Conservation (phyloP, 2,888 invertebrate genomes). For the Drosophila pegasa region DNA sequence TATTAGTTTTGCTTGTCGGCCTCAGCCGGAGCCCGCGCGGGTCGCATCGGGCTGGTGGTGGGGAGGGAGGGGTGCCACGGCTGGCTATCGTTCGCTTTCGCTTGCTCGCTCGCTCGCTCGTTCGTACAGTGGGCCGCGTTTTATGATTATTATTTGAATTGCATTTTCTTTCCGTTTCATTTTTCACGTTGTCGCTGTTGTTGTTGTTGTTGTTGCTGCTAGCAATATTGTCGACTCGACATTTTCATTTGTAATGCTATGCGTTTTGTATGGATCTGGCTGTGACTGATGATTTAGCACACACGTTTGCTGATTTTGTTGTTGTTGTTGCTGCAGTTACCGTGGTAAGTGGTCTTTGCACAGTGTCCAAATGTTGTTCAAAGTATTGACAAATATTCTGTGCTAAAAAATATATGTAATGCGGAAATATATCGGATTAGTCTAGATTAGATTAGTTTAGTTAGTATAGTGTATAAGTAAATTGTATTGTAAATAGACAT, state of each 20-base stretch:
- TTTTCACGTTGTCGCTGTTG: neutral
- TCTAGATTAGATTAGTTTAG: too few species aligned
- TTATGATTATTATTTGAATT: conserved; percentile 31
- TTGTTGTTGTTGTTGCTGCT: conserved; percentile 7
- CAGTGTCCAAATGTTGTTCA: conserved; percentile 21
- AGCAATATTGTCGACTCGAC: conserved; percentile 14
- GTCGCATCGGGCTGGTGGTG: conserved; percentile 14
- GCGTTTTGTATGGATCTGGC: conserved; percentile 8
- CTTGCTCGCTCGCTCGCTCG: conserved; percentile 41
- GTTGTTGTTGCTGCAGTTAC: conserved; percentile 21
- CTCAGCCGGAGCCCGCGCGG: conserved; percentile 42
- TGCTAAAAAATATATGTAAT: neutral
- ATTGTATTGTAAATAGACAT: neutral
- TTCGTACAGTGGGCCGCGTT: conserved; percentile 47
- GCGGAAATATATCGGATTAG: too few species aligned
- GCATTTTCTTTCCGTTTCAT: conserved; percentile 14
- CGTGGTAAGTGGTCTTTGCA: conserved; percentile 16
- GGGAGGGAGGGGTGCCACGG: too few species aligned
- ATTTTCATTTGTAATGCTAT: conserved; percentile 24
- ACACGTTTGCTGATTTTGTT: conserved; percentile 1
- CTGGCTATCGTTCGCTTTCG: conserved; percentile 54
- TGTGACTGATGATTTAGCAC: conserved; percentile 23
- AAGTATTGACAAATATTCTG: neutral
- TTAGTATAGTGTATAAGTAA: neutral
- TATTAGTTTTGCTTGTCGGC: conserved; percentile 72